Conservation (phyloP, 2,888 invertebrate species). For the Clepsis dumicolana region DNA sequence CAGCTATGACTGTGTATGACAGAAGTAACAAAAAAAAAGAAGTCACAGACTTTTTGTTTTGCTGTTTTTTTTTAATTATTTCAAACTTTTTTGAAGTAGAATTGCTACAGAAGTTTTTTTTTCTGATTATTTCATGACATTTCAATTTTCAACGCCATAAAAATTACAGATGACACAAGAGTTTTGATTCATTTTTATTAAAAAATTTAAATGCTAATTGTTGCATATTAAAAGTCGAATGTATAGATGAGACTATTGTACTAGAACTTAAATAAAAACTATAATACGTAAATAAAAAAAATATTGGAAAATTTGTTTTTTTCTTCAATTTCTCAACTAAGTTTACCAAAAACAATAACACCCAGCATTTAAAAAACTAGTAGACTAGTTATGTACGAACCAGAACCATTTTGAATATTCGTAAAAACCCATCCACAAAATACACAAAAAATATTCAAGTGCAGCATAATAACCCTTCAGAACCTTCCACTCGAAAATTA, state of each 20-base stretch:
- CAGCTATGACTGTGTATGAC: slow-evolving; percentile 16
- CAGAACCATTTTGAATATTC: no score
- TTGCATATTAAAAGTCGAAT: slow-evolving; percentile 58
- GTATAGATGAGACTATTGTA: slow-evolving; percentile 57
- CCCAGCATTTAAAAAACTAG: no score
- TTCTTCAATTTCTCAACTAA: slow-evolving; percentile 17
- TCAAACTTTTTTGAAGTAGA: background rate
- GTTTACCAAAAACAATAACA: background rate
- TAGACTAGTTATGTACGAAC: no score
- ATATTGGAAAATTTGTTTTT: slow-evolving; percentile 19
- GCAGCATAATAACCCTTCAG: slow-evolving; percentile 22
- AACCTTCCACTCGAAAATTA: slow-evolving; percentile 28
- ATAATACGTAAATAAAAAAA: slow-evolving; percentile 42
- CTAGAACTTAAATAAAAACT: slow-evolving; percentile 52
- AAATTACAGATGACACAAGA: background rate
- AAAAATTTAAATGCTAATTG: slow-evolving; percentile 52
- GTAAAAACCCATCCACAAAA: background rate
- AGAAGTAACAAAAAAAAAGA: slow-evolving; percentile 4
- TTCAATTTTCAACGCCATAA: background rate
- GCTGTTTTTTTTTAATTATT: slow-evolving; percentile 22
- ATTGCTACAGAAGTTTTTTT: background rate
- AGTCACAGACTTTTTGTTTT: slow-evolving; percentile 19
- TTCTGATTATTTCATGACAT: background rate
- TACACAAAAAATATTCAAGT: background rate
- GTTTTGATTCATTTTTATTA: background rate